phyloP scores from a whole-genome alignment of 2,113 vertebrate genomes.

The Melanocharis versteri region DNA sequence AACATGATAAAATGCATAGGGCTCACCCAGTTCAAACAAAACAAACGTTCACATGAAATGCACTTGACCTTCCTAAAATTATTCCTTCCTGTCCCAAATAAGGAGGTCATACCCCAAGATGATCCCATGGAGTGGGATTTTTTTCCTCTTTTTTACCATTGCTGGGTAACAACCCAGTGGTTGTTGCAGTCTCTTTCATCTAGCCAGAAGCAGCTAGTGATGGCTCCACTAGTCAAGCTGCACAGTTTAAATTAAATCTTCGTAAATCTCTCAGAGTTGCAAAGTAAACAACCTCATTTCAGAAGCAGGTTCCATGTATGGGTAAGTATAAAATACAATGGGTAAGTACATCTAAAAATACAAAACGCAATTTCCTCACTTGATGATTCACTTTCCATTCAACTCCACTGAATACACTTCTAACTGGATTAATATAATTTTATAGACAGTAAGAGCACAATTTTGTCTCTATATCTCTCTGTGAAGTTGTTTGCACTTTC shows the following conservation, averaged over 20 bases:
- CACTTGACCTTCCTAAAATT: not conserved
- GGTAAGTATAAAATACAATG: not conserved
- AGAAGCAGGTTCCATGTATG: not conserved
- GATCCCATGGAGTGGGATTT: not conserved
- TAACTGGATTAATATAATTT: not conserved
- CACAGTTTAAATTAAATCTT: not conserved
- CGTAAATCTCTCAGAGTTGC: not conserved
- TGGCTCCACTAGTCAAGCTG: not conserved
- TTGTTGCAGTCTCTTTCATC: not conserved
- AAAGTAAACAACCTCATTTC: not conserved
- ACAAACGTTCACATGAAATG: not conserved
- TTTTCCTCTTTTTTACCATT: not conserved
- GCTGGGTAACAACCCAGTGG: not conserved
- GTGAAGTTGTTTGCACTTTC: not conserved
- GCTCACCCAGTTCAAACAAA: not conserved
- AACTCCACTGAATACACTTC: not conserved
- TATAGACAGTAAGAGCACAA: not conserved
- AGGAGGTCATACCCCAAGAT: not conserved
- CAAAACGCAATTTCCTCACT: not conserved
- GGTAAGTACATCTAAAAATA: not conserved
- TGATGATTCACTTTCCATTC: not conserved
- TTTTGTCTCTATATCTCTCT: not conserved
- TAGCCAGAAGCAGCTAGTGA: not conserved
- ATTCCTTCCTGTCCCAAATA: not conserved
- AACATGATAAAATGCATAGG: not conserved